These are phyloP conservation scores for Eupsilia transversa DNA, from an alignment of 2,888 invertebrate species.

Conservation along the genomic window DNA sequence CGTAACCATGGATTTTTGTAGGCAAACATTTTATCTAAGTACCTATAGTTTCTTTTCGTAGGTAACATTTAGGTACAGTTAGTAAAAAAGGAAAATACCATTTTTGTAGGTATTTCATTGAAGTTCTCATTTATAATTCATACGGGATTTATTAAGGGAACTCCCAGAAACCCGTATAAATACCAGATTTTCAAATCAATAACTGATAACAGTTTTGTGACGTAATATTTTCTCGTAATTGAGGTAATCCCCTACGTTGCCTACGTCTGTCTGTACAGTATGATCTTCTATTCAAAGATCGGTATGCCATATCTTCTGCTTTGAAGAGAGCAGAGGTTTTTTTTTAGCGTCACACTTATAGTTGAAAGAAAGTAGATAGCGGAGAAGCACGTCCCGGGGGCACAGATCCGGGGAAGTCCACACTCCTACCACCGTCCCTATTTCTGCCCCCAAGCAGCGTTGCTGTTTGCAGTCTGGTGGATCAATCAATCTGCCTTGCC, in stretches of 20 bases:
- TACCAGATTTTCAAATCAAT: conserved; percentile 12
- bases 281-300: neutral
- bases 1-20: conserved; percentile 45
- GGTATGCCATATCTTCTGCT: neutral
- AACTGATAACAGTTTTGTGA: conserved; percentile 20
- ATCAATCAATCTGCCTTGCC: too few relatives aligned
- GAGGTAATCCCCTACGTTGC: conserved; percentile 19
- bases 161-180: conserved; percentile 15
- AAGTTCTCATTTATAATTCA: neutral
- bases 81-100: too few relatives aligned
- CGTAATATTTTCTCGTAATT: conserved; percentile 8
- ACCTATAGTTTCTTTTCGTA: too few relatives aligned
- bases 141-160: conserved; percentile 16
- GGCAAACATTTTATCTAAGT: conserved; percentile 12
- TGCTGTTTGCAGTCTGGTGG: too few relatives aligned
- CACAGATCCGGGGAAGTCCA: too few relatives aligned
- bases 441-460: too few relatives aligned
- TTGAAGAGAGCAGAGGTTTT: neutral
- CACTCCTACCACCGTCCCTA: too few relatives aligned
- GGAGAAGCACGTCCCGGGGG: too few relatives aligned
- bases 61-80: too few relatives aligned
- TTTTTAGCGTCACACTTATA: neutral
- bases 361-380: too few relatives aligned
- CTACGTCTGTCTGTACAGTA: too few relatives aligned
- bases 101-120: neutral